phyloP scores from a whole-genome alignment of 2,888 invertebrate species.

The Sipunculus nudus region DNA sequence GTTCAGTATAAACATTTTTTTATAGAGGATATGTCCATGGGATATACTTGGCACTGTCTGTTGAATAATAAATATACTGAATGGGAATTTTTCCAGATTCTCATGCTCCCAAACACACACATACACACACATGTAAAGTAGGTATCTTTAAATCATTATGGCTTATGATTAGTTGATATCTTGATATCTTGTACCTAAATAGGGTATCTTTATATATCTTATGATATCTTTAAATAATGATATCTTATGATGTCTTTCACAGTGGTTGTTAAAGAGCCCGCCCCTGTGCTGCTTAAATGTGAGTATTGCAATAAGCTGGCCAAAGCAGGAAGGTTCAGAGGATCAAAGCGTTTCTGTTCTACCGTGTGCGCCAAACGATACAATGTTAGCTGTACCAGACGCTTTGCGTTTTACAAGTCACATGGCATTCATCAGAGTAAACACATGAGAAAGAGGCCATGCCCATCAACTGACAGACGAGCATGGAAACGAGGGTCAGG shows the following conservation, averaged over 20 bases:
- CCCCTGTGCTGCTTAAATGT: constrained; percentile 72
- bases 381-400: constrained; percentile 66
- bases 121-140: neutral
- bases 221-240: neutral
- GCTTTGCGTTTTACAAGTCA: constrained; percentile 46
- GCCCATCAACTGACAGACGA: no score
- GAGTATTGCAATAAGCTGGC: constrained; percentile 80
- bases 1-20: no score
- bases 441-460: no score
- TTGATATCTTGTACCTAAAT: neutral
- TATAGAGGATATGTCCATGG: no score
- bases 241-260: no score
- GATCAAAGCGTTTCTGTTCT: constrained; percentile 78
- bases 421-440: no score
- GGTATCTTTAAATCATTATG: neutral
- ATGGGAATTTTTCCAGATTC: neutral
- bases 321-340: constrained; percentile 74
- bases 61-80: constrained; percentile 5
- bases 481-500: no score
- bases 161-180: neutral
- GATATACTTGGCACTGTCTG: no score
- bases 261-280: no score
- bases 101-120: no score
- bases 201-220: neutral
- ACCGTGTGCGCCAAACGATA: constrained; percentile 76